A percentile compares a stretch with the other conserved stretches of the same genome.
phyloP scores from a whole-genome alignment of 2,113 vertebrate genomes.

The Clupea harengus region DNA sequence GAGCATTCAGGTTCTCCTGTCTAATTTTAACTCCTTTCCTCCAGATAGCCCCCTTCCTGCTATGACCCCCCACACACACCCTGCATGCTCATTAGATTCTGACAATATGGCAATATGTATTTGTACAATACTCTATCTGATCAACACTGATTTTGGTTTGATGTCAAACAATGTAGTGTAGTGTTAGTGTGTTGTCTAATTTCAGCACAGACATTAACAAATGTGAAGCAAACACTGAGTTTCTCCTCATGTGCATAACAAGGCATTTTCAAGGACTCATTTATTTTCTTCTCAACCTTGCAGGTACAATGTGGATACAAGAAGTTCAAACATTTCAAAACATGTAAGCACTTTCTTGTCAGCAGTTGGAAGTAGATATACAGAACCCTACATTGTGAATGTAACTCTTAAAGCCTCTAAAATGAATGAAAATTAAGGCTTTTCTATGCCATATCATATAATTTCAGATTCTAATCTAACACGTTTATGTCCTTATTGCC shows the following conservation, averaged over 20 bases:
- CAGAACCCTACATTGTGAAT: background rate
- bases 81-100: too few relatives aligned
- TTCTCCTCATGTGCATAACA: background rate
- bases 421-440: conserved; percentile 32
- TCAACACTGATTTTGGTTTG: background rate
- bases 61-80: too few relatives aligned
- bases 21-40: too few relatives aligned
- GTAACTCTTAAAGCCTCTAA: background rate
- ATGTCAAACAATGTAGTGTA: background rate
- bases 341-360: conserved; percentile 69
- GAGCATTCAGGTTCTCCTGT: too few relatives aligned
- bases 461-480: conserved; percentile 30
- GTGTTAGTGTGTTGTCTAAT: background rate
- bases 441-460: conserved; percentile 16
- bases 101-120: too few relatives aligned
- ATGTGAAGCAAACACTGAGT: too few relatives aligned
- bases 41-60: too few relatives aligned
- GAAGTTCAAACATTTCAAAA: conserved; percentile 84
- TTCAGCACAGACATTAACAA: too few relatives aligned
- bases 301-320: conserved; percentile 89
- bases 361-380: background rate
- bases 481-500: conserved; percentile 45
- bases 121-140: background rate
- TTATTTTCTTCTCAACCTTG: conserved; percentile 41
- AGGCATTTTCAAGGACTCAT: background rate